Evolutionary conservation across 92 coral and sea anemone species (phyloP).

Genomic region (Isaurus tuberculatus): DNA sequence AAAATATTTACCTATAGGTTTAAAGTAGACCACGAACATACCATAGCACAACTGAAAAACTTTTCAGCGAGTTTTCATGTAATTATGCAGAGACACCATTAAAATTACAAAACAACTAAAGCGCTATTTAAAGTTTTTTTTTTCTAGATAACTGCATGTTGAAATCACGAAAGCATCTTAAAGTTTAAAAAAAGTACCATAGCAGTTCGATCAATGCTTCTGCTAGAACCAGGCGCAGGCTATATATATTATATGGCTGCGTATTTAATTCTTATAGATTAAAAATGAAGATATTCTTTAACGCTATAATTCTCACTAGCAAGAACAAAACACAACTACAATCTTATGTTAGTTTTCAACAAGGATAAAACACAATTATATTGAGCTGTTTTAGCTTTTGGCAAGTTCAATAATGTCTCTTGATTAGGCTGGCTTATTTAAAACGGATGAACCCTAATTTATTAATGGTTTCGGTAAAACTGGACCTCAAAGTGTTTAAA

Average conservation of each 20-base stretch:
- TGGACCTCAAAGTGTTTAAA: not conserved
- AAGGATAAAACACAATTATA: not conserved
- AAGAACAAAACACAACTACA: not conserved
- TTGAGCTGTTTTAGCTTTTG: not conserved
- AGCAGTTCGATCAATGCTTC: too few relatives aligned
- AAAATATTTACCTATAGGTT: too few relatives aligned
- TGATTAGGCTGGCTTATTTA: not conserved
- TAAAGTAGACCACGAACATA: too few relatives aligned
- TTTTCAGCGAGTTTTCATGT: too few relatives aligned
- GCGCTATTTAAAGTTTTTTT: too few relatives aligned
- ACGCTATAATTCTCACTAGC: not conserved
- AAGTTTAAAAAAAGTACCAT: too few relatives aligned
- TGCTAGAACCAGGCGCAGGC: too few relatives aligned
- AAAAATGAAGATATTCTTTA: not conserved
- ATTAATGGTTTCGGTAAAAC: not conserved
- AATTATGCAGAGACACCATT: too few relatives aligned
- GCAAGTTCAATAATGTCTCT: not conserved
- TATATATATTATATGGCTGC: not conserved
- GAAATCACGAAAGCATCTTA: too few relatives aligned
- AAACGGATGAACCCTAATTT: not conserved
- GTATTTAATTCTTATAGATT: not conserved
- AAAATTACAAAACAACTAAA: too few relatives aligned
- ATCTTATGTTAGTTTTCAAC: not conserved
- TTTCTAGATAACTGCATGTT: too few relatives aligned
- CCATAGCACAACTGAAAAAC: too few relatives aligned